phyloP scores from a whole-genome alignment of 1,140 invertebrate species.

The Polypedilum vanderplanki region DNA sequence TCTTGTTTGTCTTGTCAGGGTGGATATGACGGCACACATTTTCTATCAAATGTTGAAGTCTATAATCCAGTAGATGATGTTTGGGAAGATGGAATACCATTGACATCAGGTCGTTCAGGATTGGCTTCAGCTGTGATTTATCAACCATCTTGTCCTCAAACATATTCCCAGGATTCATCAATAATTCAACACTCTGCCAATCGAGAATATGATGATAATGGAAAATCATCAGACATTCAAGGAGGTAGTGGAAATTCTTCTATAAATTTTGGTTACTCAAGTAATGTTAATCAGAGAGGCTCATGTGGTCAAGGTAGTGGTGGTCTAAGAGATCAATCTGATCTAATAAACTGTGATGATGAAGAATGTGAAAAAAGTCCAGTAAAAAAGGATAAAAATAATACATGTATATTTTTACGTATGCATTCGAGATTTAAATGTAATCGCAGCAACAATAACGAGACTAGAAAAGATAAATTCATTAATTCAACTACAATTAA shows the following conservation, averaged over 20 bases:
- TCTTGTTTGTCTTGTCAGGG: too few relatives aligned
- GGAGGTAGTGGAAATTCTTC: not conserved
- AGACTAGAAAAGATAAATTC: too few relatives aligned
- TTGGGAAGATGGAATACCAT: constrained; percentile 67
- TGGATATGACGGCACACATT: constrained; percentile 76
- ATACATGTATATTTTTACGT: not conserved
- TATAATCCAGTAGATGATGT: constrained; percentile 69
- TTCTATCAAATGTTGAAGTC: constrained; percentile 75
- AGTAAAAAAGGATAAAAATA: not conserved
- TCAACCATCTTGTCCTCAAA: constrained; percentile 52
- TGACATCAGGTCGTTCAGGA: constrained; percentile 80
- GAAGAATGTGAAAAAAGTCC: not conserved
- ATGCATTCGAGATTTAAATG: not conserved
- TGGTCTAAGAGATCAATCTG: not conserved
- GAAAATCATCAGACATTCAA: not conserved
- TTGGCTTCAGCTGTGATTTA: constrained; percentile 83
- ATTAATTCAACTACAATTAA: not conserved
- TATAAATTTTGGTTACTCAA: not conserved
- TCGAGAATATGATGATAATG: constrained; percentile 22
- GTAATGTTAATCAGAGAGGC: not conserved
- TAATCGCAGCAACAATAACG: not conserved
- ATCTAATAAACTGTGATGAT: not conserved
- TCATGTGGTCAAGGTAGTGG: not conserved
- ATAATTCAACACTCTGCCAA: not conserved
- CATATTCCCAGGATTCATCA: constrained; percentile 47